Evolutionary conservation across 2,888 invertebrate genomes (phyloP), one percentile per base, ranked within the genome.

Genomic region (Cerastis rubricosa): DNA sequence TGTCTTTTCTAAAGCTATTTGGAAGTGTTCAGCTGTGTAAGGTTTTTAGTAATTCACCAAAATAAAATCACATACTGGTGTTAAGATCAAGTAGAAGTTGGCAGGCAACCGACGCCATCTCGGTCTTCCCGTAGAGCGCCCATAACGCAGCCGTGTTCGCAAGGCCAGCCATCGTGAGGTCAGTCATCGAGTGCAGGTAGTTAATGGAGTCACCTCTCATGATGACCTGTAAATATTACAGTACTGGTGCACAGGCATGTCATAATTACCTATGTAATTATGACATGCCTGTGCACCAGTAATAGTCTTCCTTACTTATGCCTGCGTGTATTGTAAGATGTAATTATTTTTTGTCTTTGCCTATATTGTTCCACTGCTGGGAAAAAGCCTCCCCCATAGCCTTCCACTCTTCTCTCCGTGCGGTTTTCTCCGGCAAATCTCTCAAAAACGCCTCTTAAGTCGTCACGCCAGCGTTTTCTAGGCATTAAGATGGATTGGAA

Each of bases 71-170:
- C 85, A 97, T 96, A 92, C 98, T 98, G 11, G 98, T 97, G 91
- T 98, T 98, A 35, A 98, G 97, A 87, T 98, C 97, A 0, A 99
- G 96, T 59, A 99, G 94, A 22, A 99, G 94, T 93, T 99, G 99
- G 70, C 98, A 98, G 92, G 98, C 98, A 54, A 99, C 96, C 0
- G 98, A 98, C 0, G 98, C 98, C 97, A 99, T 98, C 93, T 98
- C 98, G 1, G 98, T 98, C 93, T 98, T 98, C 0, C 99, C 99
- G 92, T 99, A 99, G 74, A 98, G 97, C 22, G 98, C 97, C 99
- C 99, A 99, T 17, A 99, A 96, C 0, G 98, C 98, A 1, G 99
- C 98, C 86, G 98, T 98, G 94, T 99, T 98, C 0, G 98, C 98
- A 87, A 98, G 97, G 40, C 98, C 98, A 83, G 98, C 98, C 84